These are phyloP conservation scores for Axea sp. DNA, from an alignment of 2,888 invertebrate genomes.

Conservation along the genomic window DNA sequence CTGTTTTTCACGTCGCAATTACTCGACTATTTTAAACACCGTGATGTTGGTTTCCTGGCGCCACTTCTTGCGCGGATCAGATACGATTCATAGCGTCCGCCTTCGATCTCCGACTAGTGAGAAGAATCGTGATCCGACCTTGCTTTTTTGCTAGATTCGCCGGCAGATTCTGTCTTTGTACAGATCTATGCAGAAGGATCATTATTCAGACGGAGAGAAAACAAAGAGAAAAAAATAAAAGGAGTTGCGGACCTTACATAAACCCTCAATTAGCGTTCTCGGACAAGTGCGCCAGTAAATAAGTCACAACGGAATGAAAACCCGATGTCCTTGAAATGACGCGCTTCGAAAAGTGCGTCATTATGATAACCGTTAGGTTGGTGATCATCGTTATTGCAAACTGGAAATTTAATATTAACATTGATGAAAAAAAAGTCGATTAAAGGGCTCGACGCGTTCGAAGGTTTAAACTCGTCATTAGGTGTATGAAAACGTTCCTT, in stretches of 20 bases:
- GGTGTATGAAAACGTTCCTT: conserved; percentile 6
- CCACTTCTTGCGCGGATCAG: conserved; percentile 56
- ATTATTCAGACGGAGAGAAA: conserved; percentile 28
- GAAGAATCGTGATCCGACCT: conserved; percentile 46
- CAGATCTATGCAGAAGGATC: conserved; percentile 18
- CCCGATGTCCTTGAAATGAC: conserved; percentile 49
- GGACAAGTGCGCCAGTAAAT: conserved; percentile 47
- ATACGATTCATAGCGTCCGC: conserved; percentile 52
- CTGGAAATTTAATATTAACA: conserved; percentile 7
- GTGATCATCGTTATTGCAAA: conserved; percentile 36
- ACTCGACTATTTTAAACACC: conserved; percentile 54
- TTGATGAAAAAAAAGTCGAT: conserved; percentile 27
- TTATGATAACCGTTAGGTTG: conserved; percentile 37
- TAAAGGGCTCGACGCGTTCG: conserved; percentile 24
- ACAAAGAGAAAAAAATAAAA: conserved; percentile 13
- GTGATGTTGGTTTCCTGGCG: conserved; percentile 40
- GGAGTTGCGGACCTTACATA: conserved; percentile 29
- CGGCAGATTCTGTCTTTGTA: conserved; percentile 33
- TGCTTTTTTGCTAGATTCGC: conserved; percentile 37
- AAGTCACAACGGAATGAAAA: conserved; percentile 55
- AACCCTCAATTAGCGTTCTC: conserved; percentile 53
- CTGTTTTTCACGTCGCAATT: conserved; percentile 49
- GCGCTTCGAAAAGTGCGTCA: conserved; percentile 30
- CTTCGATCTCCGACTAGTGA: conserved; percentile 23
- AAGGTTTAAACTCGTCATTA: conserved; percentile 25